Evolutionary conservation across 1,140 invertebrate species (phyloP).

Genomic region (Chrysomallon squamiferum): DNA sequence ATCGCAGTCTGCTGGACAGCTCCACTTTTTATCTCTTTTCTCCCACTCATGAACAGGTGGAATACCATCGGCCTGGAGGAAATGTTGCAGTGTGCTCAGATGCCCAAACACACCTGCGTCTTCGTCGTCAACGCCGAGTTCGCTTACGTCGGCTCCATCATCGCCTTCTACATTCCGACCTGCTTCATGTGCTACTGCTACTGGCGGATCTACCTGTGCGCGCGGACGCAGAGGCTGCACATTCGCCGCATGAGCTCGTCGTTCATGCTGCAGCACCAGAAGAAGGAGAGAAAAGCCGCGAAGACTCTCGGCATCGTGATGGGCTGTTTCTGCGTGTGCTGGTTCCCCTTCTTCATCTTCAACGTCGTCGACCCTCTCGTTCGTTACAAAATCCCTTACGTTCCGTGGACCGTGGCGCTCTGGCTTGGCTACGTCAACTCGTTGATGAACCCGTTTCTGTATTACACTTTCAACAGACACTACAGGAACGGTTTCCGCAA

Average conservation of each 20-base stretch:
- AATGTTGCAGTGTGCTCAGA: slow-evolving; percentile 33
- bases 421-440: slow-evolving; percentile 88
- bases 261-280: slow-evolving; percentile 40
- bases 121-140: slow-evolving; percentile 55
- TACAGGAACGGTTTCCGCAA: slow-evolving; percentile 84
- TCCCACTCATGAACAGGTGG: slow-evolving; percentile 92
- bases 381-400: slow-evolving; percentile 49
- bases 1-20: slow-evolving; percentile 97
- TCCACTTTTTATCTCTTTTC: slow-evolving; percentile 93
- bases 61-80: slow-evolving; percentile 68
- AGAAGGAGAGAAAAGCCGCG: slow-evolving; percentile 67
- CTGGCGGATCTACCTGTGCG: slow-evolving; percentile 76
- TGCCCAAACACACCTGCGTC: slow-evolving; percentile 31
- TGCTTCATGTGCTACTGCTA: slow-evolving; percentile 95
- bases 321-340: slow-evolving; percentile 62
- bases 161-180: slow-evolving; percentile 95
- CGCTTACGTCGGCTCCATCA: slow-evolving; percentile 80
- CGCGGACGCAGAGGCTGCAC: slow-evolving; percentile 46
- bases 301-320: slow-evolving; percentile 66
- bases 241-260: slow-evolving; percentile 44
- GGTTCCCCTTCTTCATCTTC: slow-evolving; percentile 63
- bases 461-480: slow-evolving; percentile 90
- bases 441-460: slow-evolving; percentile 81
- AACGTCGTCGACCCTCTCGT: slow-evolving; percentile 59
- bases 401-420: slow-evolving; percentile 46